Evolutionary conservation across 64 coral and sea anemone genomes (phyloP).

Genomic region (Astreopora myriophthalma): DNA sequence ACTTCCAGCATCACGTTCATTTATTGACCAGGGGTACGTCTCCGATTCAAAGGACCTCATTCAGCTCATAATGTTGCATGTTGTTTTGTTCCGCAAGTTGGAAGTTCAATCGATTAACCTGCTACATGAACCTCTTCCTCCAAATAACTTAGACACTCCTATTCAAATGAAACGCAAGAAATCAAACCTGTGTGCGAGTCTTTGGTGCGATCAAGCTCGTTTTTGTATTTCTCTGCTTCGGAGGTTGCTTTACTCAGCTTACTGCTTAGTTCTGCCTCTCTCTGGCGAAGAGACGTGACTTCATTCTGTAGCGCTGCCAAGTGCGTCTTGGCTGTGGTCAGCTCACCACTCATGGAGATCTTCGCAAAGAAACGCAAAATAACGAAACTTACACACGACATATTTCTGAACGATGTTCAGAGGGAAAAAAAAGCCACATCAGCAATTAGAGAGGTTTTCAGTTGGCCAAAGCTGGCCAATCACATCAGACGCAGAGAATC

Average conservation of each 20-base stretch:
- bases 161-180: neutral
- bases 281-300: conserved; percentile 76
- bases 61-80: too few relatives aligned
- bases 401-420: neutral
- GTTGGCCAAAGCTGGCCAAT: neutral
- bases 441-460: neutral
- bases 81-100: too few relatives aligned
- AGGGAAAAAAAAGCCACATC: neutral
- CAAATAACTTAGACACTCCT: too few relatives aligned
- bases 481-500: neutral
- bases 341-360: conserved; percentile 76
- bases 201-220: conserved; percentile 80
- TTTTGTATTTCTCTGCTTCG: conserved; percentile 72
- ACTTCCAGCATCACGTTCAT: too few relatives aligned
- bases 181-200: conserved; percentile 80
- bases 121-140: too few relatives aligned
- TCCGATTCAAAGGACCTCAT: too few relatives aligned
- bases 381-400: neutral
- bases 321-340: conserved; percentile 84
- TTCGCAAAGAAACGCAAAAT: neutral
- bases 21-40: too few relatives aligned
- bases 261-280: conserved; percentile 80
- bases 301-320: conserved; percentile 71
- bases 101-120: too few relatives aligned
- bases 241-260: conserved; percentile 71